phyloP scores from a whole-genome alignment of 2,113 vertebrate genomes.

The Hemibagrus wyckioides region DNA sequence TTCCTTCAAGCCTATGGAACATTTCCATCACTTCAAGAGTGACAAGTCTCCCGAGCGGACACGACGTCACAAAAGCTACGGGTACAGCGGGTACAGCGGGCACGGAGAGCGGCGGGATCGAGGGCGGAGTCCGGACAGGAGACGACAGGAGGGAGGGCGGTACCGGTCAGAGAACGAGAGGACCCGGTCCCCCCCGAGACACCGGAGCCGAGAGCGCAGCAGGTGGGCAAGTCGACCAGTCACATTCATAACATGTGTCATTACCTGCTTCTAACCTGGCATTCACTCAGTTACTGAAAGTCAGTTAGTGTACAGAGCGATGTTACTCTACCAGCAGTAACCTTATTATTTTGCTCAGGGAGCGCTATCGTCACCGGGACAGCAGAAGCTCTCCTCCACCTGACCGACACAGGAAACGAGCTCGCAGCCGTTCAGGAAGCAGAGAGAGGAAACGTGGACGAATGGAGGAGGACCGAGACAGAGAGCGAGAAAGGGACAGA shows the following conservation, averaged over 20 bases:
- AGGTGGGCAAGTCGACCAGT: slow-evolving; percentile 68
- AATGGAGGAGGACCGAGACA: slow-evolving; percentile 84
- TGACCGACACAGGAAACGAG: slow-evolving; percentile 86
- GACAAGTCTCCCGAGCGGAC: slow-evolving; percentile 85
- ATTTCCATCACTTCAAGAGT: slow-evolving; percentile 81
- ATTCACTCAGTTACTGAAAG: neutral
- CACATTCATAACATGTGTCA: neutral
- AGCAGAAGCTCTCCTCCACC: slow-evolving; percentile 82
- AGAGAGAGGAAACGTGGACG: slow-evolving; percentile 87
- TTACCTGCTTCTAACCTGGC: neutral
- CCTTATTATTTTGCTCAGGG: slow-evolving; percentile 62
- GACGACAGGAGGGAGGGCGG: slow-evolving; percentile 77
- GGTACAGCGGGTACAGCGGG: slow-evolving; percentile 73
- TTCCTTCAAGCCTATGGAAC: slow-evolving; percentile 72
- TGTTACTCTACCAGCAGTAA: neutral
- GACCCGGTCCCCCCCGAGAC: slow-evolving; percentile 78
- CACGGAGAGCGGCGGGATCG: slow-evolving; percentile 84
- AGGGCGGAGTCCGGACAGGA: slow-evolving; percentile 82
- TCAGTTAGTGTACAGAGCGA: neutral
- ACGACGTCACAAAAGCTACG: slow-evolving; percentile 82
- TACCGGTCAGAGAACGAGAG: slow-evolving; percentile 84
- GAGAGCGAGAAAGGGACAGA: slow-evolving; percentile 73
- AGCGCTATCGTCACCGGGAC: slow-evolving; percentile 87
- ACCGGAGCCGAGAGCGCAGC: slow-evolving; percentile 87
- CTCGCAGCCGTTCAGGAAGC: slow-evolving; percentile 80